These are phyloP conservation scores for Achroia grisella DNA, from an alignment of 1,140 invertebrate genomes.

Conservation along the genomic window DNA sequence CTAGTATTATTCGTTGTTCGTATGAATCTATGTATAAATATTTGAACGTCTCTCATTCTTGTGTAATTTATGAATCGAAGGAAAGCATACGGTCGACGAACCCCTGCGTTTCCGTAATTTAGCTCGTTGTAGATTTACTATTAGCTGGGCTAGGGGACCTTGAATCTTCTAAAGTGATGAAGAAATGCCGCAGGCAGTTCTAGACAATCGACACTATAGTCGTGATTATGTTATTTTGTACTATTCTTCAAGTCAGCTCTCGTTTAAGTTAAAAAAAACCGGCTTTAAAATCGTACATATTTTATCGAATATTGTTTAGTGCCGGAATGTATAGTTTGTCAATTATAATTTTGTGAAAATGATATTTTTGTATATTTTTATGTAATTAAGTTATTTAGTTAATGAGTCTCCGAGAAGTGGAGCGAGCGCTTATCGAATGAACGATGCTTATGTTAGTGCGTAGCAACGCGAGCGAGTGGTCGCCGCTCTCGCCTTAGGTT, in stretches of 20 bases:
- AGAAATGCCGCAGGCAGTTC: slow-evolving; percentile 66
- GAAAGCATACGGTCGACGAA: slow-evolving; percentile 42
- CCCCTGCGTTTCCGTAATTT: slow-evolving; percentile 54
- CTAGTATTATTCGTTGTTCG: slow-evolving; percentile 73
- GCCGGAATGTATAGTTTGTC: slow-evolving; percentile 68
- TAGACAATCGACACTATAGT: slow-evolving; percentile 71
- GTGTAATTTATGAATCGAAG: slow-evolving; percentile 71
- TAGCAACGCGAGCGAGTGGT: slow-evolving; percentile 16
- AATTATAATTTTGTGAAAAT: slow-evolving; percentile 69
- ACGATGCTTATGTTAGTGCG: slow-evolving; percentile 45
- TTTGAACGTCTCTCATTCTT: slow-evolving; percentile 72
- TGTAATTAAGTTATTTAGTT: slow-evolving; percentile 71
- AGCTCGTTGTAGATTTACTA: slow-evolving; percentile 69
- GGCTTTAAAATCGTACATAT: slow-evolving; percentile 65
- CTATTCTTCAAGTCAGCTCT: slow-evolving; percentile 63
- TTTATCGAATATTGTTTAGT: slow-evolving; percentile 64
- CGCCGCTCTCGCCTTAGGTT: slow-evolving; percentile 24
- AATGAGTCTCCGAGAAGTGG: slow-evolving; percentile 34
- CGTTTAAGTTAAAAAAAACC: slow-evolving; percentile 66
- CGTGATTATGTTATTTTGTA: slow-evolving; percentile 65
- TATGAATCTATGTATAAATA: slow-evolving; percentile 73
- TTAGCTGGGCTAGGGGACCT: slow-evolving; percentile 72
- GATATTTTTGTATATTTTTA: slow-evolving; percentile 74
- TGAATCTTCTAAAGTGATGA: slow-evolving; percentile 63
- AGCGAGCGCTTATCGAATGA: slow-evolving; percentile 44